Evolutionary conservation across 2,113 vertebrate species (phyloP).

Genomic region (Nerophis lumbriciformis): DNA sequence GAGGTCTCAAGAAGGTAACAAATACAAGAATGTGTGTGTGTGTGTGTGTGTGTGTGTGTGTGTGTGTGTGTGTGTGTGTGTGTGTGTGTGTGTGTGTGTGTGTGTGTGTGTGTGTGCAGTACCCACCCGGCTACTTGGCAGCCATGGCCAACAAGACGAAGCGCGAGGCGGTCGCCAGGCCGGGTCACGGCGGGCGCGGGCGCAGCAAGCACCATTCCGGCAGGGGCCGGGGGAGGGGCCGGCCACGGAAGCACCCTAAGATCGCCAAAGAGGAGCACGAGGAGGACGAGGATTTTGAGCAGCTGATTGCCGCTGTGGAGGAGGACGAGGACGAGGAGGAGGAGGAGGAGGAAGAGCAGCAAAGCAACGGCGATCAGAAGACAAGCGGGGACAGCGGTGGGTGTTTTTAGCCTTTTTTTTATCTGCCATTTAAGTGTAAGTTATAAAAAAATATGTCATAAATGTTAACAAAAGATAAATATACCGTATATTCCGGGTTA

Average conservation of each 20-base stretch:
- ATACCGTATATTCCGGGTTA: no score
- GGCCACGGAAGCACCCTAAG: slow-evolving; percentile 65
- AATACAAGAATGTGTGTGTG: not conserved
- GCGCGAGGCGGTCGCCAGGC: slow-evolving; percentile 74
- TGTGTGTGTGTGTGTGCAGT: slow-evolving; percentile 64
- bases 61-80: not conserved
- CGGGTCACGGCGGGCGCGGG: slow-evolving; percentile 49
- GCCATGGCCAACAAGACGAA: slow-evolving; percentile 95
- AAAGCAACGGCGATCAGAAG: slow-evolving; percentile 81
- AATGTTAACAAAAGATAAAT: no score
- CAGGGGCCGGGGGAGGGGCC: slow-evolving; percentile 55
- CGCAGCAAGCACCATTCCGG: slow-evolving; percentile 75
- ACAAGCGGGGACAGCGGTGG: slow-evolving; percentile 75
- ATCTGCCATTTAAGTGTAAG: no score
- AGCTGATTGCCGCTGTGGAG: slow-evolving; percentile 29
- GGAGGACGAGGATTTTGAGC: slow-evolving; percentile 44
- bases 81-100: no score
- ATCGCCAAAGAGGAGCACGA: slow-evolving; percentile 57
- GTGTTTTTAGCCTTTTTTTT: slow-evolving; percentile 1
- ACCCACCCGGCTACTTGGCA: slow-evolving; percentile 90
- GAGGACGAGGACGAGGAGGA: slow-evolving; percentile 47
- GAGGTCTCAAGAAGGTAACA: no score
- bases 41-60: slow-evolving; percentile 5
- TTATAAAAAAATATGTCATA: no score
- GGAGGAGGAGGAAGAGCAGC: slow-evolving; percentile 47